phyloP scores from a whole-genome alignment of 2,888 invertebrate species.

The Lagria hirta region DNA sequence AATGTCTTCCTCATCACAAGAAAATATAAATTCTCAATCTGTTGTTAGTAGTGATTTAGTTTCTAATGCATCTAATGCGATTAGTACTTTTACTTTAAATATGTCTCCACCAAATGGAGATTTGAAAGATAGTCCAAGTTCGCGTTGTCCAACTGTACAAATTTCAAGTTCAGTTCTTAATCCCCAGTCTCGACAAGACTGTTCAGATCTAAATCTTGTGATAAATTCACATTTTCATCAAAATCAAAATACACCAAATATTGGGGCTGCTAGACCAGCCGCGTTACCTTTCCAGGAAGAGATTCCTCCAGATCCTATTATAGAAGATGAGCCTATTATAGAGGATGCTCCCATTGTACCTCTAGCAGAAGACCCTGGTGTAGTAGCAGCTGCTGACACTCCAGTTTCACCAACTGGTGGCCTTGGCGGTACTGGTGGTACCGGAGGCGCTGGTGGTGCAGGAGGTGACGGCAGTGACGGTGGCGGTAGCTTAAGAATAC shows the following conservation, averaged over 20 bases:
- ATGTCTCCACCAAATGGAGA: slow-evolving; percentile 36
- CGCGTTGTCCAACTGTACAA: slow-evolving; percentile 60
- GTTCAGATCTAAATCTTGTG: slow-evolving; percentile 69
- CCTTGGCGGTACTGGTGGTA: slow-evolving; percentile 29
- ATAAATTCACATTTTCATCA: slow-evolving; percentile 70
- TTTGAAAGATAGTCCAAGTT: slow-evolving; percentile 30
- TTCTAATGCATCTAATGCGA: slow-evolving; percentile 31
- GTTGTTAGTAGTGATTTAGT: slow-evolving; percentile 20
- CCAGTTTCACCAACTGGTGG: slow-evolving; percentile 18
- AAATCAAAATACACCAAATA: slow-evolving; percentile 35
- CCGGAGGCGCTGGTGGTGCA: slow-evolving; percentile 32
- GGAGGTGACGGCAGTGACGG: slow-evolving; percentile 31
- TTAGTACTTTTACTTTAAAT: slow-evolving; percentile 44
- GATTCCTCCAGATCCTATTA: slow-evolving; percentile 41
- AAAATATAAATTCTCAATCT: no score
- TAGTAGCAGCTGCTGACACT: slow-evolving; percentile 31
- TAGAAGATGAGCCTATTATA: slow-evolving; percentile 41
- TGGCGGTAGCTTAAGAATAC: slow-evolving; percentile 37
- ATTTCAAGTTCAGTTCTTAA: slow-evolving; percentile 58
- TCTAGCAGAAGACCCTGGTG: slow-evolving; percentile 32
- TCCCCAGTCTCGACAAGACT: slow-evolving; percentile 63
- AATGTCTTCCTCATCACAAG: slow-evolving; percentile 6
- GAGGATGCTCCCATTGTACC: slow-evolving; percentile 47
- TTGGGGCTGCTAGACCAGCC: slow-evolving; percentile 36
- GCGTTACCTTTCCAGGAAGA: slow-evolving; percentile 16